Percentiles rank a stretch among this genome's conserved stretches.
phyloP scores from a whole-genome alignment of 1,140 invertebrate species.

The Drosophila busckii region DNA sequence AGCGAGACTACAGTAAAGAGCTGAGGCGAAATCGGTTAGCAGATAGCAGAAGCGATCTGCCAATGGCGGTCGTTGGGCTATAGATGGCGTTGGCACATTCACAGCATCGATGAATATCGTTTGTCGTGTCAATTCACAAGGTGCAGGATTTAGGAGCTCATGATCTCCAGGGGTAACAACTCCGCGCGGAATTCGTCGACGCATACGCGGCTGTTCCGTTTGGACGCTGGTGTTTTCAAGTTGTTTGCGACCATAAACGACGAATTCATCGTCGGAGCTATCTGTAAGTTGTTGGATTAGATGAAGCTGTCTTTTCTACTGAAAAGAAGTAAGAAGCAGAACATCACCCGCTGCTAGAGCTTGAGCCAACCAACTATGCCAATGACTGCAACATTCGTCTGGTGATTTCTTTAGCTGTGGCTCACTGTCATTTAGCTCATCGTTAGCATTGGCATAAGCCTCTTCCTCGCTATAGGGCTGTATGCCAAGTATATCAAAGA shows the following conservation, averaged over 20 bases:
- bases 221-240: conserved; percentile 11
- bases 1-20: conserved; percentile 61
- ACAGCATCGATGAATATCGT: conserved; percentile 48
- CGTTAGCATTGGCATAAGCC: background rate
- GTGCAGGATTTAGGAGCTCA: background rate
- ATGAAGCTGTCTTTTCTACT: background rate
- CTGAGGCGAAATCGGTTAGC: conserved; percentile 61
- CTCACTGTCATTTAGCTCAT: background rate
- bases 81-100: conserved; percentile 17
- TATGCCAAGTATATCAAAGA: conserved; percentile 47
- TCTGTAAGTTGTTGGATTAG: conserved; percentile 25
- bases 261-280: conserved; percentile 50
- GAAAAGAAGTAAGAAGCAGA: background rate
- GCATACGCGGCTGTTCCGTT: conserved; percentile 49
- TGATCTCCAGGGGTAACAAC: background rate
- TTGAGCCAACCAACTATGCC: conserved; percentile 40
- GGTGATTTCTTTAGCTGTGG: too few species aligned
- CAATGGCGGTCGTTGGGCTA: conserved; percentile 27
- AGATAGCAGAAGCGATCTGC: conserved; percentile 65
- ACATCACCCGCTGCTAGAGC: conserved; percentile 30
- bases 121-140: conserved; percentile 47
- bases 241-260: conserved; percentile 12
- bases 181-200: background rate
- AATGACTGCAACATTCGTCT: conserved; percentile 5
- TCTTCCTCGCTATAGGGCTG: conserved; percentile 9